Conservation (phyloP, 2,113 vertebrate species). For the Megaleporinus macrocephalus region DNA sequence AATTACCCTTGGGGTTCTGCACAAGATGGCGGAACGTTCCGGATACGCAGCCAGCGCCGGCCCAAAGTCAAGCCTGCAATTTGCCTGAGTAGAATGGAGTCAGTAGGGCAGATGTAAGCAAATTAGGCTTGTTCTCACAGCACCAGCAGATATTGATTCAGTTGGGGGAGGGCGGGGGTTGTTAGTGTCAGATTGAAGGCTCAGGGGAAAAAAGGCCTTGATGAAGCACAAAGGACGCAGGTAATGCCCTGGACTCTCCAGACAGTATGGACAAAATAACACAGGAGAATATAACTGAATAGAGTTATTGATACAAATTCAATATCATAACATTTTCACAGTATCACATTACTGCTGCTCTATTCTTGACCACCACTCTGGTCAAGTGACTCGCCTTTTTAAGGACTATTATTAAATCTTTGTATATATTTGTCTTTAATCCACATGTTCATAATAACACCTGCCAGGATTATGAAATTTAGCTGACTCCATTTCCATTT, state of each 20-base stretch:
- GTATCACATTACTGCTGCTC: too few relatives aligned
- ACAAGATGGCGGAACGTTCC: conserved; percentile 16
- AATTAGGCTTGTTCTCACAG: conserved; percentile 34
- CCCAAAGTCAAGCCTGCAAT: conserved; percentile 41
- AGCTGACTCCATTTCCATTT: too few relatives aligned
- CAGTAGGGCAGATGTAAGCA: conserved; percentile 44
- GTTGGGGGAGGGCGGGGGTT: background rate
- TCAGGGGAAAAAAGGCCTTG: conserved; percentile 27
- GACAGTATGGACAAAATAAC: background rate
- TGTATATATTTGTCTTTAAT: too few relatives aligned
- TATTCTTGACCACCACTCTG: too few relatives aligned
- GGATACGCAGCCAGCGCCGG: background rate
- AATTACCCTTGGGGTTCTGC: conserved; percentile 8
- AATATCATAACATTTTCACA: background rate
- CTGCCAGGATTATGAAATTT: too few relatives aligned
- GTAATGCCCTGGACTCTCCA: background rate
- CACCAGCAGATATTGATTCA: conserved; percentile 33
- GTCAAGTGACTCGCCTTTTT: too few relatives aligned
- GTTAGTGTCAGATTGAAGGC: conserved; percentile 21
- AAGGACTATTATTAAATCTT: too few relatives aligned
- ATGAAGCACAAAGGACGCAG: conserved; percentile 18
- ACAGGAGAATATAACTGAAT: background rate
- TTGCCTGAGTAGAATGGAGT: conserved; percentile 26
- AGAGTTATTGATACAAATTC: background rate
- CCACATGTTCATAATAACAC: too few relatives aligned